Base-by-base conservation (phyloP, 2,888 invertebrate species). In the Drosophila demipolita region DNA sequence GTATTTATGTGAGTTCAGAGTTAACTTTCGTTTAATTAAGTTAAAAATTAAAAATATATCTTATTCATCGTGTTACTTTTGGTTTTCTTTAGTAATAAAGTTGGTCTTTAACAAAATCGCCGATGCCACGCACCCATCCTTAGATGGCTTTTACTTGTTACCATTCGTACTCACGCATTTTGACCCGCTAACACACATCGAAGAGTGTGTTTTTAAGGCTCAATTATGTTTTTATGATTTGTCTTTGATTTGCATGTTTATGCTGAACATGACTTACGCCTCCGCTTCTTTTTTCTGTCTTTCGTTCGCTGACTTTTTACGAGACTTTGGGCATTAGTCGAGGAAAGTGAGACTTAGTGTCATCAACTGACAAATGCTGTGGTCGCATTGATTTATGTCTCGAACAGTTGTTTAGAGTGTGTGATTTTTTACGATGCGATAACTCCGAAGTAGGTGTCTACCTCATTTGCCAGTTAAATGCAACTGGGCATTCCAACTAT, bases 171-270 rank as follows among this genome's bases (percentile, higher is more conserved):
- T 80, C 83, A 86, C 80, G 80, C 85, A 77, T 55, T 71, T 71
- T 87, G 86, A 82, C 88, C 82, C 67, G 76, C 74, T 89, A 76
- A 89, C 90, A 87, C 73, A 86, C 68, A 87, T 86, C 61, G 62
- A 0, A 50, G 48, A 49, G 40, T 64, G 66, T 59, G 33, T 32
- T 58, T 60, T 42, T 26, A 36, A 53, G 69, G 72, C 69, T 67
- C 65, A 65, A 73, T 75, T 71, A 73, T 49, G 65, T 71, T 79
- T 83, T 84, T 85, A 89, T 87, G 85, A 84, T 74, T 57, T 76
- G 53, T 67, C 58, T 48, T 67, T 38, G 73, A 87, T 90, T 88
- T 88, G 77, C 87, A 87, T 87, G 83, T 87, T 78, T 90, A 90
- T 85, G 86, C 66, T 54, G 75, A 66, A 77, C 61, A 78, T 82